Conservation (phyloP, 1,140 invertebrate genomes). For the Atta cephalotes region DNA sequence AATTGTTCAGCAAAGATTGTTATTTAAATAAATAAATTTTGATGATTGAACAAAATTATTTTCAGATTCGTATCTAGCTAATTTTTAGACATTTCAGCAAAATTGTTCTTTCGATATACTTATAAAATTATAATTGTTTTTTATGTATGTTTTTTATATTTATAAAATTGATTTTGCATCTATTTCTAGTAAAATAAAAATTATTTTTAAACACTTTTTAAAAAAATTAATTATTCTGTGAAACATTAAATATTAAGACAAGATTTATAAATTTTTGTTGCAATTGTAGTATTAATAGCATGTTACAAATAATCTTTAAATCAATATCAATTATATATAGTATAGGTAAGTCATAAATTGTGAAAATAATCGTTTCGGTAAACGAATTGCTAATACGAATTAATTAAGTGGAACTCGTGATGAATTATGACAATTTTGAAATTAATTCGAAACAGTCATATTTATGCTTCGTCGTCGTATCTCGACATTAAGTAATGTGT, state of each 20-base stretch:
- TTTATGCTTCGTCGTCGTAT: conserved; percentile 1
- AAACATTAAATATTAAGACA: conserved; percentile 2
- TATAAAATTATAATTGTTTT: background rate
- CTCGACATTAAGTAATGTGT: background rate
- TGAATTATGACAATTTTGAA: background rate
- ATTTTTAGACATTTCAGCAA: no score
- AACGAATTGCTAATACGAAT: background rate
- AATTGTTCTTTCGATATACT: no score
- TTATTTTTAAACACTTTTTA: background rate
- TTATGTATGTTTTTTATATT: background rate
- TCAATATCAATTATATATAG: background rate
- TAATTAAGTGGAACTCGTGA: background rate
- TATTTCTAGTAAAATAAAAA: background rate
- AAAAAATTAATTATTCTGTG: background rate
- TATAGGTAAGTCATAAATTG: background rate
- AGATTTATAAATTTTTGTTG: background rate
- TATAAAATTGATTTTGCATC: background rate
- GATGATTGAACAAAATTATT: no score
- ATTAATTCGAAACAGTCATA: conserved; percentile 7
- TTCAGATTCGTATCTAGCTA: no score
- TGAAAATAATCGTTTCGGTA: background rate
- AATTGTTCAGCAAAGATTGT: no score
- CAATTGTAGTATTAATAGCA: conserved; percentile 2
- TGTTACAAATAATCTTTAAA: background rate
- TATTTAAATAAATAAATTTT: no score